Base-by-base conservation (phyloP, 2,113 vertebrate species). In the Larimichthys polyactis region DNA sequence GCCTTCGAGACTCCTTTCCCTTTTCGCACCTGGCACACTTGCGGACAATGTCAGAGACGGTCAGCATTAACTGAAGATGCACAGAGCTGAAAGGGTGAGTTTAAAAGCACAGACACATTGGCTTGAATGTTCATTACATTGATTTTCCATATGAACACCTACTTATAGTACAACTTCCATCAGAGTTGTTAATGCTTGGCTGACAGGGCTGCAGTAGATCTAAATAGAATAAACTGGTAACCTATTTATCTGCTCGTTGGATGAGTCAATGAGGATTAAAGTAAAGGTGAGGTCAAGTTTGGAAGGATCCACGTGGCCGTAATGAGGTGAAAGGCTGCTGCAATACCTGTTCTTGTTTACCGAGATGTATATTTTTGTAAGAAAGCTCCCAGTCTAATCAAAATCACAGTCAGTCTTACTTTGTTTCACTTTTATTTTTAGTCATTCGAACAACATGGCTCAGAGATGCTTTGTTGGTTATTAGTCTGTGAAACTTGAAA, bases 41-140 rank as follows among this genome's bases (percentile, higher is more conserved):
- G 66, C 0, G 19, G 74, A 83, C 78, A 49, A 82, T 88, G 89
- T 74, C 77, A 67, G 71, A 48, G 46, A 65, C 5, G 0, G 66
- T 72, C 11, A 54, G 71, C 81, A 89, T 87, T 78, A 87, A 43
- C 36, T 80, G 76, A 93, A 88, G 85, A 94, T 94, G 93, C 86
- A 14, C 75, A 69, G 80, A 54, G 71, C 60, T 83, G 77, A 81
- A 59, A 24, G 70, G 90, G 93, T 94, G 90, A 94, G 92, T 90
- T 71, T 59, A 27, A 85, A 83, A 70, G 54, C 71, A 54, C 72
- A 43, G 22, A 71, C 62, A 55, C 66, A 22, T 46, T 1, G 44
- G 44, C 11, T 46, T 14, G n/a, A 60, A 49, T 78, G 58, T 58
- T 22, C 9, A 7, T 40, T 65, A 29, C 43, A 52, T 46, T 29